phyloP scores from a whole-genome alignment of 2,113 vertebrate species.

The Noturus placidus region DNA sequence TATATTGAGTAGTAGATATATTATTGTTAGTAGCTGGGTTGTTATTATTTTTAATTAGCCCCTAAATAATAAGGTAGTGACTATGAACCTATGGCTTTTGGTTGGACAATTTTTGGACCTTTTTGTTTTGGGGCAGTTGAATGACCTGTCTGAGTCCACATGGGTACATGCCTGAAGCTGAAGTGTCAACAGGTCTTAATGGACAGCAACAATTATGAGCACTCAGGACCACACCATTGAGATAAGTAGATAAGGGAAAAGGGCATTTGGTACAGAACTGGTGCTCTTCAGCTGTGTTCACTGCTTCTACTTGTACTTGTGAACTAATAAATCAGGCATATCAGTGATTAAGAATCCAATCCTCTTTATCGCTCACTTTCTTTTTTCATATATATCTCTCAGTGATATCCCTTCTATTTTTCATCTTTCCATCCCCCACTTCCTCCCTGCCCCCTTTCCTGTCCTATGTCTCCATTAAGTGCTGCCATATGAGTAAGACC shows the following conservation, averaged over 20 bases:
- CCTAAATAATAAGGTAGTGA: not conserved
- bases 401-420: conserved; percentile 25
- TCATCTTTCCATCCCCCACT: conserved; percentile 45
- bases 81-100: not conserved
- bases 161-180: conserved; percentile 2
- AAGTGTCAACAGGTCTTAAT: not conserved
- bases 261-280: not conserved
- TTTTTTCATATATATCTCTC: not conserved
- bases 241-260: not conserved
- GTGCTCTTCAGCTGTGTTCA: not conserved
- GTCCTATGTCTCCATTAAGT: conserved; percentile 54
- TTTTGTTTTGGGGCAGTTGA: conserved; percentile 50
- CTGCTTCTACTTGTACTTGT: not conserved
- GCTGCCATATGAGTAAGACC: conserved; percentile 53
- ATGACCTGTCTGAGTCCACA: conserved; percentile 12
- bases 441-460: conserved; percentile 51
- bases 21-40: not conserved
- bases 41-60: not conserved
- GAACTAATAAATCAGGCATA: conserved; percentile 19
- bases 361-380: not conserved
- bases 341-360: not conserved
- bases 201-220: conserved; percentile 19
- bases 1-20: not conserved
- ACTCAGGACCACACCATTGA: not conserved
- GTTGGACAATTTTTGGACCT: conserved; percentile 56